A percentile compares a stretch with the other conserved stretches of the same genome.
Evolutionary conservation across 1,140 invertebrate genomes (phyloP).

Genomic region (Drosophila sproati): DNA sequence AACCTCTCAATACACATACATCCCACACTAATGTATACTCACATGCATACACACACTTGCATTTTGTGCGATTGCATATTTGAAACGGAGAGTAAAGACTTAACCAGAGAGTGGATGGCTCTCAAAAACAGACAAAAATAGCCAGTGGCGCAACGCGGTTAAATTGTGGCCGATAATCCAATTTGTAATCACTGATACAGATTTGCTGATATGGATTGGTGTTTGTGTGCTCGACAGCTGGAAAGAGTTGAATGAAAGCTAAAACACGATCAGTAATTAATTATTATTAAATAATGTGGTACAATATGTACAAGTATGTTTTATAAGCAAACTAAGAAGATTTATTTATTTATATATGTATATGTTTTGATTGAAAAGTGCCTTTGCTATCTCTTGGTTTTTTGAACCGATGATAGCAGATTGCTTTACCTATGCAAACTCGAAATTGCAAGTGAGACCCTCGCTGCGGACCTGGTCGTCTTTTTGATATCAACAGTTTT

Average conservation of each 20-base stretch:
- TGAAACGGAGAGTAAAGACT: conserved; percentile 45
- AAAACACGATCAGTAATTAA: too few species aligned
- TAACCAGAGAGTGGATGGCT: conserved; percentile 38
- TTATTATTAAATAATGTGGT: too few species aligned
- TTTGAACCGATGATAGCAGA: background rate
- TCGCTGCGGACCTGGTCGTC: conserved; percentile 43
- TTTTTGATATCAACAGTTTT: conserved; percentile 70
- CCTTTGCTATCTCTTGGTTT: too few species aligned
- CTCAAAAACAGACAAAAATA: conserved; percentile 27
- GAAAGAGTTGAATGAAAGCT: too few species aligned
- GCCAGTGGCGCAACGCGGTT: conserved; percentile 42
- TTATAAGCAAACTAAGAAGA: too few species aligned
- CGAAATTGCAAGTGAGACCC: background rate
- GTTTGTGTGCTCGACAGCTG: too few species aligned
- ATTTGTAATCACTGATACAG: background rate
- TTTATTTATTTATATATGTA: too few species aligned
- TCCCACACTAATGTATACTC: conserved; percentile 21
- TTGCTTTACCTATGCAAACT: background rate
- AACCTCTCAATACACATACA: conserved; percentile 35
- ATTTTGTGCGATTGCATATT: conserved; percentile 48
- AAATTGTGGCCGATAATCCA: conserved; percentile 14
- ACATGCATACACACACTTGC: conserved; percentile 39
- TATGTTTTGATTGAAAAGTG: too few species aligned
- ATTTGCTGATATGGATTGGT: too few species aligned
- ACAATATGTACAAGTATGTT: too few species aligned